Evolutionary conservation across 2,888 invertebrate genomes (phyloP), one percentile per base, ranked within the genome.

Genomic region (Zhuqinia jingwanae): DNA sequence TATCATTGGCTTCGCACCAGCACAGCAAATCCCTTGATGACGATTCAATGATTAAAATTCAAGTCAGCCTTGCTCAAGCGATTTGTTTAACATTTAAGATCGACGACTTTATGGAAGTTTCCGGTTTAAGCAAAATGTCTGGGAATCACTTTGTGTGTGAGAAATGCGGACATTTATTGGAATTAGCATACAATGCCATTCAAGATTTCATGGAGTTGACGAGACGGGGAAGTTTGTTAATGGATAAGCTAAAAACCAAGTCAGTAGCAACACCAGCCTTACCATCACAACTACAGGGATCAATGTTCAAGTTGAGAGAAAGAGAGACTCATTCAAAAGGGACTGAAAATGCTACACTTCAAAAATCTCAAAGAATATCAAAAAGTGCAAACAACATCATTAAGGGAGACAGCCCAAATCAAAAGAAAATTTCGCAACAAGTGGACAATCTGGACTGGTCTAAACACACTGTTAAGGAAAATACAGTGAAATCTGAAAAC

Each of bases 101-200:
- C 10, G 5, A 30, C n/a, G 27, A 13, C 30, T 11, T 3, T 1
- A 20, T 25, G 22, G 22, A 58, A 10, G 3, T 20, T 6, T 8
- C 68, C 17, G 17, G 42, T 6, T 36, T 8, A 6, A 8, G 36
- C 8, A 36, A 36, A 36, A n/a, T 17, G 20, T 8, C 56, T 42
- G 45, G 30, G 3, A 36, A 11, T 1, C 11, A 17, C 13, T n/a
- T 68, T 68, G 17, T 68, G 0, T 81, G 80, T 58, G 25, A 17
- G 11, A 25, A 60, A 10, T 82, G 82, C 22, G 82, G 60, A 8
- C 15, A 58, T 15, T 47, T 82, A 10, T 17, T 82, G 60, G 82
- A 82, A 60, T 15, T 82, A 1, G 73, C 75, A 0, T 82, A 75
- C 36, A 82, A 82, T 60, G 58, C 82, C 0, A 30, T 60, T 45